These are phyloP conservation scores for Pangasius macronema DNA, from an alignment of 2,797 vertebrate species.

Conservation along the genomic window DNA sequence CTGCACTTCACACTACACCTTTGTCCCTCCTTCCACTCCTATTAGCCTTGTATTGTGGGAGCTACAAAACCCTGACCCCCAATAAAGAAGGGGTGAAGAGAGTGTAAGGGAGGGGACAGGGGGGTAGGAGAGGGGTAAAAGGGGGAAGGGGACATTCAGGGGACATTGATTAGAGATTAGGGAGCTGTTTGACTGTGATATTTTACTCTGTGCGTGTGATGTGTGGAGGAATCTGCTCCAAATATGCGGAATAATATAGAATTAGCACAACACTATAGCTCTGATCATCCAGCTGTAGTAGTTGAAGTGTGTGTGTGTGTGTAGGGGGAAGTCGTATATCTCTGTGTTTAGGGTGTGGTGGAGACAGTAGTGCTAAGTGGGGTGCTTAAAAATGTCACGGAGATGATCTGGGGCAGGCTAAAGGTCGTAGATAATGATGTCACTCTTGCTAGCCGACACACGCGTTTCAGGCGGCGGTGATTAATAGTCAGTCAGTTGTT, in stretches of 20 bases:
- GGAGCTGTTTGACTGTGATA: slow-evolving; percentile 29
- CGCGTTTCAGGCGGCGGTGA: neutral
- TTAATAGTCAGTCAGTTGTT: neutral
- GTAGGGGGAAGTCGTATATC: neutral
- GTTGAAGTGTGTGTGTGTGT: slow-evolving; percentile 5
- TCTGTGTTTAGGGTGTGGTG: slow-evolving; percentile 3
- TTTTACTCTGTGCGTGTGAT: slow-evolving; percentile 18
- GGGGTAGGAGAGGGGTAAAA: slow-evolving; percentile 67
- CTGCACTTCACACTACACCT: slow-evolving; percentile 22
- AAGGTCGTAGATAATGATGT: slow-evolving; percentile 61
- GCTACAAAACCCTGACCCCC: slow-evolving; percentile 29
- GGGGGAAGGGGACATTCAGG: slow-evolving; percentile 27
- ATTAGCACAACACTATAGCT: neutral
- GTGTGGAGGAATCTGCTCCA: neutral
- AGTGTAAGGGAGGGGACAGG: slow-evolving; percentile 29
- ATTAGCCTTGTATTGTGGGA: slow-evolving; percentile 18
- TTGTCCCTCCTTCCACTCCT: slow-evolving; percentile 8
- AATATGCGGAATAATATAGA: neutral
- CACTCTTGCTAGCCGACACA: neutral
- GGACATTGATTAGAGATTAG: slow-evolving; percentile 59
- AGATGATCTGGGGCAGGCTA: slow-evolving; percentile 60
- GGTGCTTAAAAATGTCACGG: slow-evolving; percentile 67
- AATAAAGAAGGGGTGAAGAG: slow-evolving; percentile 6
- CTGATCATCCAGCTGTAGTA: neutral
- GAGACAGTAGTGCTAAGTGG: slow-evolving; percentile 61